Base-by-base conservation (phyloP, 37 sponge, comb jelly and placozoan genomes). In the Beroe forskalii region DNA sequence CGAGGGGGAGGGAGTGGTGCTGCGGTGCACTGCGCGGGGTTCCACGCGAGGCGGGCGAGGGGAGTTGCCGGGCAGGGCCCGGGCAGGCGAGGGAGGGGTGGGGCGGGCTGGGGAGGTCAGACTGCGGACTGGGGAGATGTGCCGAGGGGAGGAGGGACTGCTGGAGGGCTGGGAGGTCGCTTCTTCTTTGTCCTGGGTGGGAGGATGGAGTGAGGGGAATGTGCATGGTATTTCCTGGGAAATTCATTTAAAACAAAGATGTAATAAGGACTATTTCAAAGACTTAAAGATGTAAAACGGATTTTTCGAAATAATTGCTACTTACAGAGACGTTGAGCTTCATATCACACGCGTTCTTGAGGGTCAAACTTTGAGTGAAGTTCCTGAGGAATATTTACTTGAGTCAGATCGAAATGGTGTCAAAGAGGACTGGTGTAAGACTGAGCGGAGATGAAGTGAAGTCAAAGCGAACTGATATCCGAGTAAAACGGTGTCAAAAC, bases 241-340 rank as follows among this genome's bases (percentile, higher is more conserved):
- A n/a, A n/a, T n/a, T n/a, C n/a, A n/a, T n/a, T n/a, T n/a, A n/a
- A n/a, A n/a, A n/a, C n/a, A n/a, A n/a, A n/a, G n/a, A n/a, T n/a
- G n/a, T n/a, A n/a, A n/a, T n/a, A n/a, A n/a, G n/a, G n/a, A n/a
- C n/a, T n/a, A n/a, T n/a, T n/a, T n/a, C n/a, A n/a, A n/a, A n/a
- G 60, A 17, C 14, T 55, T 55, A 55, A 28, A 64, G 66, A 64
- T 64, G 31, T 8, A 64, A 12, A 48, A 48, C 12, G 55, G 55
- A 48, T 6, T 17, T 48, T 6, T 48, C 12, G 12, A 48, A 48
- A 48, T 48, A 63, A 8, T 24, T 63, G 30, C n/a, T n/a, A 63
- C 86, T 80, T 80, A 80, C 86, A 32, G 86, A 43, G 24, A 80
- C 86, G 30, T 43, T 80, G 1, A 80, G 86, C 41, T 80, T 80